Evolutionary conservation across 2,888 invertebrate genomes (phyloP).

Genomic region (Leptinotarsa peninsularis): DNA sequence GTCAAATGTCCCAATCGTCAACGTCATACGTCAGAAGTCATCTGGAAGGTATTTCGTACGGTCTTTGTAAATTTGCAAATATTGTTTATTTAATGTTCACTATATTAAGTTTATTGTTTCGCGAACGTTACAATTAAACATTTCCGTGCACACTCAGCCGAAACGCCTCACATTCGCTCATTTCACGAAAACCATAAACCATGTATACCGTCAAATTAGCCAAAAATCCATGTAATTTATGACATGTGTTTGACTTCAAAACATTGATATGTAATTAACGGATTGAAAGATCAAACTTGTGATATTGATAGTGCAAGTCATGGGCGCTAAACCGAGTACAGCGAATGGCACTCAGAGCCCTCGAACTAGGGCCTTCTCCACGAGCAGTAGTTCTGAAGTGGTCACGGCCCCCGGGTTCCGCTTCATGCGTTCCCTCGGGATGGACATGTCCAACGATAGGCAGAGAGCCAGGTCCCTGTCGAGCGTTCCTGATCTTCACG

Average conservation of each 20-base stretch:
- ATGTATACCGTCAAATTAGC: conserved; percentile 69
- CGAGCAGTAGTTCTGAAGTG: conserved; percentile 68
- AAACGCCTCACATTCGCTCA: not conserved
- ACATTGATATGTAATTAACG: conserved; percentile 50
- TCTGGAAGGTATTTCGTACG: conserved; percentile 41
- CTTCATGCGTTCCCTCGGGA: conserved; percentile 67
- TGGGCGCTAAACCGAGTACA: conserved; percentile 90
- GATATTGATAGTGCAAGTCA: conserved; percentile 59
- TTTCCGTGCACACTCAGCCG: conserved; percentile 7
- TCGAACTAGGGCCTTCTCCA: conserved; percentile 81
- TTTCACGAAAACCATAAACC: conserved; percentile 33
- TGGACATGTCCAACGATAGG: conserved; percentile 80
- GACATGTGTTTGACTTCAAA: conserved; percentile 57
- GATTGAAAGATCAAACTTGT: conserved; percentile 33
- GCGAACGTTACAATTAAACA: not conserved
- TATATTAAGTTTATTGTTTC: conserved; percentile 17
- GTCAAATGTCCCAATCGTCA: not conserved
- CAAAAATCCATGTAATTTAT: conserved; percentile 67
- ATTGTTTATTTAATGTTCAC: conserved; percentile 42
- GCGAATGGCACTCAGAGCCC: conserved; percentile 81
- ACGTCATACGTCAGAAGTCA: conserved; percentile 13
- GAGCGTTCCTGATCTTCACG: conserved; percentile 81
- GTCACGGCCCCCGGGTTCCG: conserved; percentile 57
- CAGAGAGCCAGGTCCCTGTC: conserved; percentile 74
- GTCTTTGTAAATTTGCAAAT: conserved; percentile 49